A percentile compares a stretch with the other conserved stretches of the same genome.
Evolutionary conservation across 2,797 vertebrate genomes (phyloP).

Genomic region (Enoplosus armatus): DNA sequence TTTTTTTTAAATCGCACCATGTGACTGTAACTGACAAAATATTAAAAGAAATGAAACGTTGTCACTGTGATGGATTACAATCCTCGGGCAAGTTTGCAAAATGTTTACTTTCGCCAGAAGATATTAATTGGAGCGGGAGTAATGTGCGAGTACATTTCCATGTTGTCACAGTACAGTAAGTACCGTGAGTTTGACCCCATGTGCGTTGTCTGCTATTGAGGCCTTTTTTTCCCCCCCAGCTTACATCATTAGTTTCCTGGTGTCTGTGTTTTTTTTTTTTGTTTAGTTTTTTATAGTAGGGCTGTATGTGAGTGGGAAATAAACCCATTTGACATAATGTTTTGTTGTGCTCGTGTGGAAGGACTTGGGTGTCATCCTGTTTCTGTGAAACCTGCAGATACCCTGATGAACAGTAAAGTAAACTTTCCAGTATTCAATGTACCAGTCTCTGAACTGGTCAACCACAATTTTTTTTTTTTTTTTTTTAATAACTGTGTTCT

Average conservation of each 20-base stretch:
- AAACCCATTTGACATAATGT: background rate
- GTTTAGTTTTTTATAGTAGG: too few relatives aligned
- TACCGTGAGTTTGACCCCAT: background rate
- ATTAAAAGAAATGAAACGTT: background rate
- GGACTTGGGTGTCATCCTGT: background rate
- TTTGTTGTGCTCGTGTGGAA: background rate
- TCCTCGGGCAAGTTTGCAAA: background rate
- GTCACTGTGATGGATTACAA: background rate
- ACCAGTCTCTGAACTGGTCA: background rate
- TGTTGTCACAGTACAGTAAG: background rate
- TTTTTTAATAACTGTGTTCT: background rate
- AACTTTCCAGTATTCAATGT: background rate
- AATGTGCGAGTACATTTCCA: background rate
- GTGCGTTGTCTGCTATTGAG: background rate
- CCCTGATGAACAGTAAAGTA: background rate
- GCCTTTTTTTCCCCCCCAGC: background rate
- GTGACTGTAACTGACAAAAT: background rate
- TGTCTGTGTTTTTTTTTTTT: background rate
- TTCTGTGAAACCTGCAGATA: background rate
- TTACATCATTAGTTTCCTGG: too few relatives aligned
- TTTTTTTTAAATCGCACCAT: too few relatives aligned
- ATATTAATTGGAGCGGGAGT: background rate
- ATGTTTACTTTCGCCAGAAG: background rate
- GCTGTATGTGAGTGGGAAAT: too few relatives aligned
- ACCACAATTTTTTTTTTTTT: background rate